Evolutionary conservation across 2,888 invertebrate species (phyloP).

Genomic region (Leucophenga montana): DNA sequence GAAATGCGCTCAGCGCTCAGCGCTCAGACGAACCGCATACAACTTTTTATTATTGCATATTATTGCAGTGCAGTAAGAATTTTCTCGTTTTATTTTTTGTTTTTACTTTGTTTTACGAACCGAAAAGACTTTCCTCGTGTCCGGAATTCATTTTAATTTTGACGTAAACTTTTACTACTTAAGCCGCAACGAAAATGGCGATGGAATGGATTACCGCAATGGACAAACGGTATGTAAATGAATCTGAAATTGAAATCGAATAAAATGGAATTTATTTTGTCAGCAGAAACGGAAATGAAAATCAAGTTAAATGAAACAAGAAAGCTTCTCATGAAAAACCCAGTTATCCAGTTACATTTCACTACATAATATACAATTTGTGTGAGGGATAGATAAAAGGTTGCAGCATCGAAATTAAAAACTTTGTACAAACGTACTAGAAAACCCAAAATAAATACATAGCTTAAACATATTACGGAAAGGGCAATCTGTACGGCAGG

Average conservation of each 20-base stretch:
- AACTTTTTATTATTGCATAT: too few species aligned
- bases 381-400: too few species aligned
- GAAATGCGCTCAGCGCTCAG: too few species aligned
- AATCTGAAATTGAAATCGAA: constrained; percentile 7
- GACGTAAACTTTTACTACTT: constrained; percentile 18
- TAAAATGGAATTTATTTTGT: background rate
- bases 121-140: too few species aligned
- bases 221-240: constrained; percentile 74
- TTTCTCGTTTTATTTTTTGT: too few species aligned
- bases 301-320: too few species aligned
- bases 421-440: too few species aligned
- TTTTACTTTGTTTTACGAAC: too few species aligned
- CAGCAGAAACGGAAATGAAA: too few species aligned
- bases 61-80: too few species aligned
- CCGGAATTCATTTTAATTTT: background rate
- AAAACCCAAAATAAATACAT: background rate
- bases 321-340: background rate
- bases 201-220: constrained; percentile 77
- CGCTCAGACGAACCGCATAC: too few species aligned
- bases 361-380: background rate
- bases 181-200: constrained; percentile 67
- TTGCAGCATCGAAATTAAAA: too few species aligned
- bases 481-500: background rate
- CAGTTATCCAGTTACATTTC: background rate
- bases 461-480: background rate